Percentiles rank a stretch among this genome's conserved stretches.
These are phyloP conservation scores for Aleiodes sp. DNA, from an alignment of 1,140 invertebrate species.

Conservation along the genomic window DNA sequence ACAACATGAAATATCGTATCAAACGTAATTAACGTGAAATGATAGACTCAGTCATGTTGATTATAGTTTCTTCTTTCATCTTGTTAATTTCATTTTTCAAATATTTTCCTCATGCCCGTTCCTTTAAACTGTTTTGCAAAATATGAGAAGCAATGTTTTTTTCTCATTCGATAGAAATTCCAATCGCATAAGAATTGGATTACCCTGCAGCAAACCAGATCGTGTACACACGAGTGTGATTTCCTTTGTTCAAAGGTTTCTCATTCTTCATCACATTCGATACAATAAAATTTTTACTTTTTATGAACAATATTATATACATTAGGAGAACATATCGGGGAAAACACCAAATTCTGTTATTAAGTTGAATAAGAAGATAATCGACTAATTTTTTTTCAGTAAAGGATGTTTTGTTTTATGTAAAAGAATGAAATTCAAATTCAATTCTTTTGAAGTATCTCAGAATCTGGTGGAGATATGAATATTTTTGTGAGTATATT, in stretches of 20 bases:
- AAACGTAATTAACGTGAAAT: constrained; percentile 32
- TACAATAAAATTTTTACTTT: constrained; percentile 25
- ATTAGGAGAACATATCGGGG: constrained; percentile 4
- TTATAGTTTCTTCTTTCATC: constrained; percentile 25
- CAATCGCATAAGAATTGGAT: background rate
- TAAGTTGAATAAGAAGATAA: background rate
- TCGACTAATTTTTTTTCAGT: background rate
- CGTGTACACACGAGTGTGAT: constrained; percentile 17
- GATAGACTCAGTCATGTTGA: constrained; percentile 31
- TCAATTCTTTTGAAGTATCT: too few species aligned
- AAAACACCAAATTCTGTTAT: background rate
- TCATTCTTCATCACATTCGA: constrained; percentile 10
- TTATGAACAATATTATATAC: constrained; percentile 19
- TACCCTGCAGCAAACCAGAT: constrained; percentile 31
- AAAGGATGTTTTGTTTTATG: background rate
- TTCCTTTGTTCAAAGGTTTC: background rate
- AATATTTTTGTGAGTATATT: too few species aligned
- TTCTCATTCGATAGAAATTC: constrained; percentile 3
- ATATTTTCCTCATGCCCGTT: constrained; percentile 5
- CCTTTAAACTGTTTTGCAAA: constrained; percentile 44
- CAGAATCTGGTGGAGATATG: too few species aligned
- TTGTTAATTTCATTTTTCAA: constrained; percentile 13
- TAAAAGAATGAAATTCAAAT: too few species aligned
- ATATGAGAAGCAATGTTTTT: constrained; percentile 38
- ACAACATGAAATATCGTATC: constrained; percentile 30